Conservation (phyloP, 2,797 vertebrate genomes). For the Hydrolagus colliei region DNA sequence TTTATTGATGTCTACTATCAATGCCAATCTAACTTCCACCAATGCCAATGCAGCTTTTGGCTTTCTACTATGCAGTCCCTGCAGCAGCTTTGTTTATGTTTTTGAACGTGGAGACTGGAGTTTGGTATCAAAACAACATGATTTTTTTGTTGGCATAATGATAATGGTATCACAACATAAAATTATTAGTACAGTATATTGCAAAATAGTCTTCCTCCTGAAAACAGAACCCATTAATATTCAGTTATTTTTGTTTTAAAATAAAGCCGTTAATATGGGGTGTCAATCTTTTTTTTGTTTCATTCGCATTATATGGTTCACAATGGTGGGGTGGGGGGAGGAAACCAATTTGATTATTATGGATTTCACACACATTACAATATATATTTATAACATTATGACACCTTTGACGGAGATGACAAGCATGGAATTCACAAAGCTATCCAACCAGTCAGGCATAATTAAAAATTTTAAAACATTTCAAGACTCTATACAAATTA, state of each 20-base stretch:
- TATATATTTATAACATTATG: conserved; percentile 8
- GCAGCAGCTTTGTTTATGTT: conserved; percentile 1
- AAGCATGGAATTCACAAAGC: conserved; percentile 13
- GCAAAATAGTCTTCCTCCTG: neutral
- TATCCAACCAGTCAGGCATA: conserved; percentile 3
- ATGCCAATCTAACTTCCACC: neutral
- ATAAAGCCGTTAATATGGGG: neutral
- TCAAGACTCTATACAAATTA: conserved; percentile 28
- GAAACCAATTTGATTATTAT: neutral
- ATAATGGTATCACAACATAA: conserved; percentile 1
- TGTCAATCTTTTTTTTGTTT: neutral
- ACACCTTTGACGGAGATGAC: conserved; percentile 17
- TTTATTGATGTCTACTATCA: neutral
- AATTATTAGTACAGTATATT: conserved; percentile 23
- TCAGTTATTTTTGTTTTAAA: neutral
- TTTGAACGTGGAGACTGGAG: neutral
- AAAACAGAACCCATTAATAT: conserved; percentile 12
- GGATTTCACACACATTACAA: neutral
- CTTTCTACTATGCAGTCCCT: conserved; percentile 10
- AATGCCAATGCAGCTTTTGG: neutral
- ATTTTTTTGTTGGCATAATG: neutral
- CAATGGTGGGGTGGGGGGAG: neutral
- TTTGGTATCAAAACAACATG: neutral
- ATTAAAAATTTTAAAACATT: conserved; percentile 18
- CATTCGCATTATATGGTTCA: neutral